Conservation (phyloP, 2,888 invertebrate genomes). For the Nemotelus nigrinus region DNA sequence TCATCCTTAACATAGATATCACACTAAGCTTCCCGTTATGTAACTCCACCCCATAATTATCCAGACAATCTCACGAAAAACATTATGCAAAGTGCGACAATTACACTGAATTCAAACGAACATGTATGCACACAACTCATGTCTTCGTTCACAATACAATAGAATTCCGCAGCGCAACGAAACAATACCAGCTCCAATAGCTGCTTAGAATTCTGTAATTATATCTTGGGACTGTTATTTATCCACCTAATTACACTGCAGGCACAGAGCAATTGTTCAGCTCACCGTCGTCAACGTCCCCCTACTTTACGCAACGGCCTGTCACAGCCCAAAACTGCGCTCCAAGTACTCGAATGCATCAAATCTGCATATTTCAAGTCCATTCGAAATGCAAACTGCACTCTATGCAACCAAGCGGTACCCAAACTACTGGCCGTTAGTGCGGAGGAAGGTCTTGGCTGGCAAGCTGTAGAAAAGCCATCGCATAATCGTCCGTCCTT, state of each 20-base stretch:
- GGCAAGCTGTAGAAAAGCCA: no score
- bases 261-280: constrained; percentile 25
- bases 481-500: no score
- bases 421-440: no score
- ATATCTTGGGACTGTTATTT: constrained; percentile 18
- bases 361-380: constrained; percentile 28
- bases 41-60: no score
- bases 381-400: constrained; percentile 21
- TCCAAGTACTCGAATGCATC: background rate
- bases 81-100: background rate
- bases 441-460: no score
- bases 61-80: background rate
- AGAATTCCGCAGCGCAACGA: background rate
- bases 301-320: no score
- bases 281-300: background rate
- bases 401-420: background rate
- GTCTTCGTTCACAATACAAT: background rate
- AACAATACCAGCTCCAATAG: background rate
- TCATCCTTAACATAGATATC: no score
- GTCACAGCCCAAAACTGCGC: no score
- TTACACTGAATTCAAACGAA: background rate
- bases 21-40: no score
- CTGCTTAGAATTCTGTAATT: constrained; percentile 36
- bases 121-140: background rate
- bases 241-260: constrained; percentile 37